Evolutionary conservation across 53 echinoderm and acorn worm genomes (phyloP), one percentile per base, ranked within the genome.

Genomic region (Holothuria scabra): DNA sequence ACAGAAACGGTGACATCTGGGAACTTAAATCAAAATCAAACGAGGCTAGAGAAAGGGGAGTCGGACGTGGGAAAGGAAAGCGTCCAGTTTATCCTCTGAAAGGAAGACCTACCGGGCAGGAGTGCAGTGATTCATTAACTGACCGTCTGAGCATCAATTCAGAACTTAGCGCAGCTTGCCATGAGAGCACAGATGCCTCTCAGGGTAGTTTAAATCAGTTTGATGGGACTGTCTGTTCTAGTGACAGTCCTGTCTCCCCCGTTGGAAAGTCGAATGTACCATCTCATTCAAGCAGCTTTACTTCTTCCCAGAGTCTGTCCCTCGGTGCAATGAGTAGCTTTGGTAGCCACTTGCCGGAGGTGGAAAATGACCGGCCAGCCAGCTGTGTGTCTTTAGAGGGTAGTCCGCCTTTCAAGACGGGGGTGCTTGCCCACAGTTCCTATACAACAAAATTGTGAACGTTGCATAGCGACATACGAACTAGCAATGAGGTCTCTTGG

Each of bases 91-190:
- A 37, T 85, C 87, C 71, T 25, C 65, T 58, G 83, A 89, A 84
- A 84, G 74, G 46, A 52, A 84, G 60, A 76, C 52, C 58, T 30
- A 62, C 23, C 32, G 64, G 25, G 29, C 76, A 18, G 56, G 84
- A 66, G 67, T 72, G 37, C 81, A 91, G 56, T 56, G 99, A 97
- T 52, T 67, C 80, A 34, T 67, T 91, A 34, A 96, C 91, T 80
- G 91, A 93, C 60, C 90, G 93, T 65, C 91, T 91, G 25, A 93
- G 93, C 14, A 85, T 96, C 66, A 93, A 96, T 71, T 96, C 96
- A 12, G 96, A 96, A 62, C 83, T 96, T 44, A 96, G 96, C 33
- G 93, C 91, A 0, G 93, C 81, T 20, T 66, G 89, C 11, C 87
- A 91, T 1, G 93, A 92, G 63, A 79, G 89, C 28, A 87, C 59